These are phyloP conservation scores for Drosophila histrio DNA, from an alignment of 2,888 invertebrate genomes.

Conservation along the genomic window DNA sequence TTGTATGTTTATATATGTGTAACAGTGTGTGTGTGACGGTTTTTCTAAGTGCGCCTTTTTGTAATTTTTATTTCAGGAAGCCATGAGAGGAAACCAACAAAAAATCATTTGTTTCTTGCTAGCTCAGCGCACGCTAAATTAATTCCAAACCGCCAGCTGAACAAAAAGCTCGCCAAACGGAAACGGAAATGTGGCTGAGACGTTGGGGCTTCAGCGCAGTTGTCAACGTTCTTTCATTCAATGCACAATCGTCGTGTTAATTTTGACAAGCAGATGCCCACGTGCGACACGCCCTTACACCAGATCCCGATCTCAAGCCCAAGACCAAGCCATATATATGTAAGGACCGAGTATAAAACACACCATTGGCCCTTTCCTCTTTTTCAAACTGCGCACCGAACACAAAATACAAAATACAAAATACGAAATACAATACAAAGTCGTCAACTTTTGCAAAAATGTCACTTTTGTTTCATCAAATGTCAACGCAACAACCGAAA, in stretches of 20 bases:
- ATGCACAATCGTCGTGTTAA: conserved; percentile 74
- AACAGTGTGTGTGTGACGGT: conserved; percentile 20
- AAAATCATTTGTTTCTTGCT: conserved; percentile 76
- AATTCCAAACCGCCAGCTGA: conserved; percentile 68
- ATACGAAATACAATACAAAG: conserved; percentile 60
- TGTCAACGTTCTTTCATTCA: conserved; percentile 57
- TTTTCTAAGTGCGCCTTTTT: conserved; percentile 57
- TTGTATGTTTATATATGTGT: not conserved
- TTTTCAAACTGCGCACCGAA: conserved; percentile 45
- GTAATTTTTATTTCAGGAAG: conserved; percentile 61
- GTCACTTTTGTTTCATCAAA: conserved; percentile 81
- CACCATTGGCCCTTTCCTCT: conserved; percentile 37
- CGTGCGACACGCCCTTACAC: conserved; percentile 45
- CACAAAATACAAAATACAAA: conserved; percentile 9
- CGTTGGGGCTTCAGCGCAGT: conserved; percentile 57
- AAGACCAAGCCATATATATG: conserved; percentile 9
- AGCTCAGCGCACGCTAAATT: conserved; percentile 77
- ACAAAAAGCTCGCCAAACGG: conserved; percentile 71
- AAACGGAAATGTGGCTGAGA: conserved; percentile 78
- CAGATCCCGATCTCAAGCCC: conserved; percentile 2
- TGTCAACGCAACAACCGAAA: conserved; percentile 79
- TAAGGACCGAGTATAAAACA: conserved; percentile 46
- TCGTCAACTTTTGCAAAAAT: conserved; percentile 75
- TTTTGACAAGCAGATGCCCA: conserved; percentile 77
- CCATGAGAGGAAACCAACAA: conserved; percentile 50